Conservation (phyloP, 2,113 vertebrate species). For the Chrysochloris asiatica region DNA sequence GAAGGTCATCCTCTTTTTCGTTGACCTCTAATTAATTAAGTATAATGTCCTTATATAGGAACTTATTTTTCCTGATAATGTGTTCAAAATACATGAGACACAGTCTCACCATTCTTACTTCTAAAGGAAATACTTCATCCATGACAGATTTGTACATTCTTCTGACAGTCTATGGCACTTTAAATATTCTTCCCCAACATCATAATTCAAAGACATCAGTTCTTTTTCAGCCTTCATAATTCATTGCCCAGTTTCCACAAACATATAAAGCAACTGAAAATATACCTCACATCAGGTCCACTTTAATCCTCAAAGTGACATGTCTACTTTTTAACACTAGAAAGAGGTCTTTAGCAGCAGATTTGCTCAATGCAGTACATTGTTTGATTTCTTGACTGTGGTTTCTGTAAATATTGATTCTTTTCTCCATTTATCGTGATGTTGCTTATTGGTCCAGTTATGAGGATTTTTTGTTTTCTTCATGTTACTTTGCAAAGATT, state of each 20-base stretch:
- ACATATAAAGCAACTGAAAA: not conserved
- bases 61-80: not conserved
- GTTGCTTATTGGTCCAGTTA: not conserved
- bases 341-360: too few relatives aligned
- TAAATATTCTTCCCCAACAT: not conserved
- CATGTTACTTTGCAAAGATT: slow-evolving; percentile 8
- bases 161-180: not conserved
- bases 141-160: not conserved
- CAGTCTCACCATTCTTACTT: not conserved
- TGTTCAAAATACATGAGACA: not conserved
- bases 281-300: not conserved
- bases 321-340: not conserved
- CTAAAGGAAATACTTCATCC: not conserved
- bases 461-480: not conserved
- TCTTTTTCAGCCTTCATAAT: not conserved
- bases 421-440: not conserved
- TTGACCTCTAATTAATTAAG: not conserved
- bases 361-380: not conserved
- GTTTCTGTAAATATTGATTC: not conserved
- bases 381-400: not conserved
- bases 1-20: not conserved
- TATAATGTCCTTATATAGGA: not conserved
- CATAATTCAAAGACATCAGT: not conserved
- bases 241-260: not conserved
- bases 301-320: not conserved